Conservation (phyloP, 2,888 invertebrate genomes). For the Lithophane socia region DNA sequence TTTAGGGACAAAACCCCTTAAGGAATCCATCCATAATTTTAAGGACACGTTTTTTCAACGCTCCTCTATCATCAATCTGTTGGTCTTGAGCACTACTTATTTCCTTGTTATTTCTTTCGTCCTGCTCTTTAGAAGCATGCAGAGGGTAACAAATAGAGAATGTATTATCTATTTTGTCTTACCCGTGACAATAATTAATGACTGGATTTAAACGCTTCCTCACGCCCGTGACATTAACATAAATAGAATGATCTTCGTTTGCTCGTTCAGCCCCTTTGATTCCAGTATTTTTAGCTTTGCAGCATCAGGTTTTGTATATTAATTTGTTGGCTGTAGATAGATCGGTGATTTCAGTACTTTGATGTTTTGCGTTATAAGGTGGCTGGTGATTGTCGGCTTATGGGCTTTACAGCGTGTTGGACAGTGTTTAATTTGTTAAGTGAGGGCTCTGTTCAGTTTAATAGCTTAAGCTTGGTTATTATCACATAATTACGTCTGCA, state of each 20-base stretch:
- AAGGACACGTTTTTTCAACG: slow-evolving; percentile 86
- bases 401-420: slow-evolving; percentile 75
- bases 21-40: slow-evolving; percentile 84
- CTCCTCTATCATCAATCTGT: slow-evolving; percentile 86
- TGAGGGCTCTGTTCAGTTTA: slow-evolving; percentile 68
- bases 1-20: slow-evolving; percentile 81
- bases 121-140: slow-evolving; percentile 82
- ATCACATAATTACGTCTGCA: slow-evolving; percentile 49
- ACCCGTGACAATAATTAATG: slow-evolving; percentile 90
- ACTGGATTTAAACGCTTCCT: slow-evolving; percentile 91
- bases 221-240: slow-evolving; percentile 91
- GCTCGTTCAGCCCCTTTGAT: slow-evolving; percentile 88
- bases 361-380: slow-evolving; percentile 86
- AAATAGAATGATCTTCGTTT: slow-evolving; percentile 89
- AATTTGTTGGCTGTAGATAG: slow-evolving; percentile 85
- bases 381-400: slow-evolving; percentile 87
- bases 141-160: slow-evolving; percentile 88
- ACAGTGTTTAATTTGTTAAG: slow-evolving; percentile 76
- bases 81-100: slow-evolving; percentile 81
- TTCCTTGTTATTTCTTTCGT: slow-evolving; percentile 87
- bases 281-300: slow-evolving; percentile 88
- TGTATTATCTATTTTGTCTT: slow-evolving; percentile 90
- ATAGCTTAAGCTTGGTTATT: slow-evolving; percentile 63
- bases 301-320: slow-evolving; percentile 86
- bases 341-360: slow-evolving; percentile 84